A percentile compares a stretch with the other conserved stretches of the same genome.
These are phyloP conservation scores for Osmerus eperlanus DNA, from an alignment of 2,113 vertebrate genomes.

Conservation along the genomic window DNA sequence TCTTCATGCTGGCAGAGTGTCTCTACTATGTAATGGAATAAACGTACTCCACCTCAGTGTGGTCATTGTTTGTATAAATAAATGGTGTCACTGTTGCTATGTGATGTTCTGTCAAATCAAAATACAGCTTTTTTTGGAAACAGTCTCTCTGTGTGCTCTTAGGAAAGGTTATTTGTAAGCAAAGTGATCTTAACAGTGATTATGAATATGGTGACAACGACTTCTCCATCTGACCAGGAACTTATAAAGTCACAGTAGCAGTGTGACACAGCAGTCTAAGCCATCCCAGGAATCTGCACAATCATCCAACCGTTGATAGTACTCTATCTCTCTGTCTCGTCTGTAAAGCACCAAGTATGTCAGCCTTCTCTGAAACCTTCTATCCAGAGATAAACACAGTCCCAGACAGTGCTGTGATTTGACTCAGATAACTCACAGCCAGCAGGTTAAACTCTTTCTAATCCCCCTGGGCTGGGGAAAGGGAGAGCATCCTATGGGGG, in stretches of 20 bases:
- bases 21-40: too few relatives aligned
- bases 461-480: constrained; percentile 29
- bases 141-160: too few relatives aligned
- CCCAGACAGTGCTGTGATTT: constrained; percentile 1
- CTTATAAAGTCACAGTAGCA: background rate
- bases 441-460: constrained; percentile 18
- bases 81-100: too few relatives aligned
- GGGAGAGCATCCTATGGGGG: constrained; percentile 7
- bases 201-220: background rate
- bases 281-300: background rate
- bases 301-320: too few relatives aligned
- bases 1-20: background rate
- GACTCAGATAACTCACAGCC: background rate
- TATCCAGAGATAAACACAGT: background rate
- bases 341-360: too few relatives aligned
- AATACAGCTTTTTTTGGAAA: too few relatives aligned
- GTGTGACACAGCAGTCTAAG: background rate
- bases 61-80: too few relatives aligned
- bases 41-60: too few relatives aligned
- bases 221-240: too few relatives aligned
- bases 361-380: too few relatives aligned
- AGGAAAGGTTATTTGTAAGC: background rate
- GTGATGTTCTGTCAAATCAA: too few relatives aligned
- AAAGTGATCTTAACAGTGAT: background rate
- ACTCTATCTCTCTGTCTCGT: too few relatives aligned